Evolutionary conservation across 1,140 invertebrate genomes (phyloP), one percentile per base, ranked within the genome.

Genomic region (Pantala flavescens): DNA sequence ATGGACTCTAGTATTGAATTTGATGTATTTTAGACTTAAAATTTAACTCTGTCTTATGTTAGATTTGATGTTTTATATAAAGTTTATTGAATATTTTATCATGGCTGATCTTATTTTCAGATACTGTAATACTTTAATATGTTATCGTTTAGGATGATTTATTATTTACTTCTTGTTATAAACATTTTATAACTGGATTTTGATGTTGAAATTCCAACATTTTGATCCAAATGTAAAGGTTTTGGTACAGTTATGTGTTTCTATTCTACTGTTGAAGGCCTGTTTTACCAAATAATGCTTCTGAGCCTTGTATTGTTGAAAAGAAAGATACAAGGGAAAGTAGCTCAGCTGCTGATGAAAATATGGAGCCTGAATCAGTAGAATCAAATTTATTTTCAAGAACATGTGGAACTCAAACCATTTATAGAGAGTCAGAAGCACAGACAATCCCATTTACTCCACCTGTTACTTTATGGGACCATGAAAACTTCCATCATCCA

Each of bases 401-500:
- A 49, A 87, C 83, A 71, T 81, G 84, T 63, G 82, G 81, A 36
- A 88, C 86, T 0, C 91, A 93, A 82, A 93, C 91, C 0, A 84
- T 90, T 77, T 91, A 85, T 79, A 85, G 92, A 76, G 93, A 95
- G 77, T 88, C 87, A 5, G 91, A 91, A 77, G 85, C 89, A 16
- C 92, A 94, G 82, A 94, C 93, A 0, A 82, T 85, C 36, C 91
- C 92, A 0, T 94, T 92, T 87, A 87, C 91, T 73, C 88, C 90
- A 19, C 1, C 1, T 63, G 49, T 63, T 7, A 7, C 49, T 63
- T 63, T 63, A 63, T 63, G 49, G n/a, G 49, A 36, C 28, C 28
- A 36, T 36, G 28, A 36, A 36, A 36, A 36, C 28, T 36, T 36
- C 9, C 3, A 81, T 19, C 79, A 82, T 55, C 88, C 89, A 19